Evolutionary conservation across 2,888 invertebrate species (phyloP), one percentile per base, ranked within the genome.

Genomic region (Phyllotreta striolata): DNA sequence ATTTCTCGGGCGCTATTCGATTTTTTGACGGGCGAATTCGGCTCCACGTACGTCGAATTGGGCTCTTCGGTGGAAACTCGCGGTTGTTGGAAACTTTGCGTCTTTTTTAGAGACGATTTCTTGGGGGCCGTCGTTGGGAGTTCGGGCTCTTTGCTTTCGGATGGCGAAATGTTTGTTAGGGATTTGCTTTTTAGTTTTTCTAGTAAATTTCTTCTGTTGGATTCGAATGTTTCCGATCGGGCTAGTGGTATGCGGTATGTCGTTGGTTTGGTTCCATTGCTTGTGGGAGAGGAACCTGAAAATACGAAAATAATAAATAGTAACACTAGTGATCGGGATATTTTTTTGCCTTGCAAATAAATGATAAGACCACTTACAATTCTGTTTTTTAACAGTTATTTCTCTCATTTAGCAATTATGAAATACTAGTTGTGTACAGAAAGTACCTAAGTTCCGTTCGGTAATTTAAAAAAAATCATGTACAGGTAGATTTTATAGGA

Each of bases 121-220:
- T 24, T 24, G 24, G 24, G 2, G 24, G 1, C 24, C 4, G 24
- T 4, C 24, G 24, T 3, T 24, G 24, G 24, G 24, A 24, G 24
- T 1, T 24, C 2, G 24, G 24, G 24, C 24, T 6, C 14, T 49
- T 49, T 7, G 37, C 6, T 35, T 12, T n/a, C 10, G 1, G 7
- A 51, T 51, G n/a, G 24, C 12, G 37, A 5, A 6, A 51, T 6
- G 10, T 52, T 52, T 13, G 13, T 38, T 2, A 52, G 6, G 8
- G 52, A 52, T 38, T 38, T 38, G 38, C 52, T 52, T 38, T 52
- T 52, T 52, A 52, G 8, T 52, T 52, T 52, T 12, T 52, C 52
- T 6, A n/a, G 10, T 12, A 52, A 14, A 7, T 14, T 13, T 52
- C 9, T 52, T 4, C 8, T 52, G 10, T 38, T 38, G 8, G 37